These are phyloP conservation scores for Tapirus terrestris DNA, from an alignment of 2,113 vertebrate genomes.

Conservation along the genomic window DNA sequence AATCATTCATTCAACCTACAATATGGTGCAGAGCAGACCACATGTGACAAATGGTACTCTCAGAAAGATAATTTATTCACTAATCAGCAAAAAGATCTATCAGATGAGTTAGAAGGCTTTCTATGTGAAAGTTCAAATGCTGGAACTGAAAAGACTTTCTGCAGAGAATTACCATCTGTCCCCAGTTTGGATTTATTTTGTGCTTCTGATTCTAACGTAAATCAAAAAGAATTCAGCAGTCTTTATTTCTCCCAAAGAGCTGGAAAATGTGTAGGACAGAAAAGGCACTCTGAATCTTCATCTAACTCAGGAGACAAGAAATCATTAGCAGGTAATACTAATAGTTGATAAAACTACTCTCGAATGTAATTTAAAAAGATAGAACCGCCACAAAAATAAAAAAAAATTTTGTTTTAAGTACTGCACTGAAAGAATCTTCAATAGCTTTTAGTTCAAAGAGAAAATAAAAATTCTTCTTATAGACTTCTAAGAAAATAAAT, in stretches of 20 bases:
- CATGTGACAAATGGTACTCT: slow-evolving; percentile 43
- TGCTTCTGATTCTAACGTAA: slow-evolving; percentile 70
- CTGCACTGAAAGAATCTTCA: slow-evolving; percentile 40
- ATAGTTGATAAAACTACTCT: slow-evolving; percentile 45
- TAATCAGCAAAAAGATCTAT: slow-evolving; percentile 25
- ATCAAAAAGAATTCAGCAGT: slow-evolving; percentile 61
- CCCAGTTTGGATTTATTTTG: slow-evolving; percentile 51
- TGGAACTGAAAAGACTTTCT: slow-evolving; percentile 51
- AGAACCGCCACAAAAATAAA: not conserved
- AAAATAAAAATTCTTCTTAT: slow-evolving; percentile 47
- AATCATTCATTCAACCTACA: slow-evolving; percentile 58
- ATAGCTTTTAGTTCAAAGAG: not conserved
- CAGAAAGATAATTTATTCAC: slow-evolving; percentile 36
- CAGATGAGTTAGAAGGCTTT: slow-evolving; percentile 45
- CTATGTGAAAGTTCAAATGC: slow-evolving; percentile 58
- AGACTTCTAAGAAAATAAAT: slow-evolving; percentile 44
- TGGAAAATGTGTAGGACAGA: slow-evolving; percentile 73
- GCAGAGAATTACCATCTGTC: slow-evolving; percentile 55
- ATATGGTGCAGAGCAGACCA: not conserved
- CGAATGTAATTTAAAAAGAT: not conserved
- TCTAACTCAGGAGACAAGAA: slow-evolving; percentile 40
- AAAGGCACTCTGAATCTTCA: slow-evolving; percentile 55
- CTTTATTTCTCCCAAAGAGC: slow-evolving; percentile 68
- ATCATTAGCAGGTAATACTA: slow-evolving; percentile 79
- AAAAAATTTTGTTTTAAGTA: slow-evolving; percentile 23